A percentile compares a stretch with the other conserved stretches of the same genome.
phyloP scores from a whole-genome alignment of 2,888 invertebrate genomes.

The Cecidostiba fungosa region DNA sequence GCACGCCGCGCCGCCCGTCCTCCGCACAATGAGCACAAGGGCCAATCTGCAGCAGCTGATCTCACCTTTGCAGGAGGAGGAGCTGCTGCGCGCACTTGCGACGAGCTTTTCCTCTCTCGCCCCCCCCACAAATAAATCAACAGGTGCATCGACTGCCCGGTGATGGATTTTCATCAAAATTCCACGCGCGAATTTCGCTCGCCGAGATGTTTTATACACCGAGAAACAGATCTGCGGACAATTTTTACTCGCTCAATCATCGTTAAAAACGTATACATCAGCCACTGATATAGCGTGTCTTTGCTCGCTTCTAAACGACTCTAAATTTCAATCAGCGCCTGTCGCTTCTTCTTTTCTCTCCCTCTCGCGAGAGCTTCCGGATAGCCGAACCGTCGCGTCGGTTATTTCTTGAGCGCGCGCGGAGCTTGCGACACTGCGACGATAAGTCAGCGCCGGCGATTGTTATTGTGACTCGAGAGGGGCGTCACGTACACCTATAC shows the following conservation, averaged over 20 bases:
- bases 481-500: neutral
- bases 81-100: neutral
- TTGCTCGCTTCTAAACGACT: neutral
- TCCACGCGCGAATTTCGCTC: neutral
- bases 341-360: neutral
- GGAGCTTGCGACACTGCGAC: constrained; percentile 19
- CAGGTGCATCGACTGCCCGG: neutral
- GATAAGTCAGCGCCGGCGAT: neutral
- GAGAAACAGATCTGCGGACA: neutral
- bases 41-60: neutral
- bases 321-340: constrained; percentile 43
- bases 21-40: constrained; percentile 1
- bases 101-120: neutral
- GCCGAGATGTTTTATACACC: no score
- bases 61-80: neutral
- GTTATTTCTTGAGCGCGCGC: neutral
- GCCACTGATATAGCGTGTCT: neutral
- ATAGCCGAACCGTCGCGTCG: no score
- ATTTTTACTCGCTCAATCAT: neutral
- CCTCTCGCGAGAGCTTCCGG: neutral
- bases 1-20: neutral
- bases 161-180: neutral
- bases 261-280: neutral
- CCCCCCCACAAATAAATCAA: neutral
- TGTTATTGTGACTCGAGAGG: constrained; percentile 12